Base-by-base conservation (phyloP, 2,797 vertebrate species). In the Enteromius anoplus region DNA sequence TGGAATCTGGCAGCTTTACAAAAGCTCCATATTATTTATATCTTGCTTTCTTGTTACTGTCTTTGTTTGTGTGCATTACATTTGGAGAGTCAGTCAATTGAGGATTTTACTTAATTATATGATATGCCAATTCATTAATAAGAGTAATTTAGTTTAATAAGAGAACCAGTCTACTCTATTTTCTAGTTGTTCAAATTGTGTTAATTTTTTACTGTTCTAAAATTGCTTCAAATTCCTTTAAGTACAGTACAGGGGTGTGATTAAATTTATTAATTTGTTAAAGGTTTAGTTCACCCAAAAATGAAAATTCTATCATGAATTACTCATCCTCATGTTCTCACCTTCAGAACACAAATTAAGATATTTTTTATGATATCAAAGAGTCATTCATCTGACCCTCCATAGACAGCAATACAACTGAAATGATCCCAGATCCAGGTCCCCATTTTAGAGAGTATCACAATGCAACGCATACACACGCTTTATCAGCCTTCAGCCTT, bases 1-100 rank as follows among this genome's bases (percentile, higher is more conserved):
- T 70, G 55, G 23, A 69, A 70, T 34, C 82, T 87, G 82, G 64
- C 86, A 87, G 76, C 55, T 76, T 71, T 70, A 84, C 79, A 78
- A 87, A 84, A 84, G 79, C 26, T 11, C 78, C 75, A 37, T 55
- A 2, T 76, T 42, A 34, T 53, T 40, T 58, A 47, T 5, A 51
- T 49, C 51, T 19, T 47, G 68, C 53, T 29, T 64, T 84, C 45
- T 40, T 42, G 17, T 60, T 26, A 66, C 71, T 26, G 6, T 58
- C 45, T 49, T 2, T 76, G 29, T 76, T 47, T 66, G 34, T 68
- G 17, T 40, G 34, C 34, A 5, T 40, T 11, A n/a, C 21, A 40
- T 40, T 37, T n/a, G 34, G 65, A 2, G n/a, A 9, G 10, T n/a
- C 19, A 17, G 40, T 9, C 7, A 6, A 17, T 26, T 71, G 47